A percentile compares a stretch with the other conserved stretches of the same genome.
phyloP scores from a whole-genome alignment of 2,797 vertebrate species.

The Semaprochilodus insignis region DNA sequence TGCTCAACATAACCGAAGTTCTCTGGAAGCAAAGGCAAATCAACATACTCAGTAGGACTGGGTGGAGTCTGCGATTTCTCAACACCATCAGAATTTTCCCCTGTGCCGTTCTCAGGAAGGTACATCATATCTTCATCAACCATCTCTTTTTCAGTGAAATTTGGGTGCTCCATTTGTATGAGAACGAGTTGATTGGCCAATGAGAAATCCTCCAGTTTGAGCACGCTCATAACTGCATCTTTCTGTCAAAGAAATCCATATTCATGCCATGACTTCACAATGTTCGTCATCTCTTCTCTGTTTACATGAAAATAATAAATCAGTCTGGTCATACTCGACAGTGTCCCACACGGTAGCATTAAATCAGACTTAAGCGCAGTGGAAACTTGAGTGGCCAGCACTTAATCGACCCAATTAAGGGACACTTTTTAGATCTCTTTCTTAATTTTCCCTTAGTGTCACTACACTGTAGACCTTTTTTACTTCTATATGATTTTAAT shows the following conservation, averaged over 20 bases:
- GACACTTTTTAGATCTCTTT: no score
- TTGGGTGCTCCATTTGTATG: background rate
- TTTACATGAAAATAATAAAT: no score
- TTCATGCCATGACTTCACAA: background rate
- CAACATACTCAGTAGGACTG: constrained; percentile 11
- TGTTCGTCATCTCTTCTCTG: no score
- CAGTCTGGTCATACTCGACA: no score
- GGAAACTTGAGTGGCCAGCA: background rate
- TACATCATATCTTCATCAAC: background rate
- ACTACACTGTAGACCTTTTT: no score
- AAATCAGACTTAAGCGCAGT: background rate
- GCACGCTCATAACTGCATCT: constrained; percentile 27
- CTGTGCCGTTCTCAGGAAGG: background rate
- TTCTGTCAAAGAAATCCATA: constrained; percentile 50
- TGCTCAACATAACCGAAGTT: constrained; percentile 21
- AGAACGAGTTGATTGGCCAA: constrained; percentile 34
- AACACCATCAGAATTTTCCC: background rate
- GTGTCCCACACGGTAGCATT: background rate
- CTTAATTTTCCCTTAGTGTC: no score
- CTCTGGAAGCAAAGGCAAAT: background rate
- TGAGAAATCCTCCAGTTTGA: constrained; percentile 61
- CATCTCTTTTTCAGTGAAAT: background rate
- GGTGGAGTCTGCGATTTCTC: constrained; percentile 3
- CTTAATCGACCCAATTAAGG: no score
- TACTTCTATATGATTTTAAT: background rate